Base-by-base conservation (phyloP, 2,113 vertebrate genomes). In the Struthio camelus region DNA sequence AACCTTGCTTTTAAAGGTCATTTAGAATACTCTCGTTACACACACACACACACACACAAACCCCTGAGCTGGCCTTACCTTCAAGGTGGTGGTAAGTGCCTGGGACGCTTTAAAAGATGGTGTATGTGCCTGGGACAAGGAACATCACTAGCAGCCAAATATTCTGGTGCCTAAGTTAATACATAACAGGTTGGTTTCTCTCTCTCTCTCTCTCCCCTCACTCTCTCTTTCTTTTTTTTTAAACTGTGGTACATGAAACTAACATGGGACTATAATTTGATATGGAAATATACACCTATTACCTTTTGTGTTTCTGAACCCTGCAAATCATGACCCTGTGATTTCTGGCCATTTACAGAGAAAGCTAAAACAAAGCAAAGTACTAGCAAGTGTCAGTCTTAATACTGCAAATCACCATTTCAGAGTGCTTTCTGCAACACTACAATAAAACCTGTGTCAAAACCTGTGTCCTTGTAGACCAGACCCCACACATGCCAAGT, bases 11-110 rank as follows among this genome's bases (percentile, higher is more conserved):
- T 97, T 94, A 96, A 98, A 97, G 96, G 95, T 97, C 97, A 98
- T 64, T 97, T 87, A 90, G 94, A 98, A 98, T 97, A 98, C 90
- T 98, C 97, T 93, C 75, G 15, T 97, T 97, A 96, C 96, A 98
- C 94, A 98, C 25, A n/a, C 38, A 96, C 96, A 98, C 94, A 98
- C 25, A n/a, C 38, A 73, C 24, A 76, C 9, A 80, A 48, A 86
- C 36, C 32, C 82, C 67, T 90, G 44, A 59, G 32, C 16, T 58
- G 85, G 64, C 80, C 89, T 79, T 83, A 80, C 5, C 54, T 90
- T 88, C 92, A 76, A 72, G 36, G 76, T 3, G 24, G 30, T 34
- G n/a, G 53, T 13, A 8, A 62, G 92, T 93, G 67, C 44, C 71
- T 86, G 51, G 34, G 71, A 72, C 64, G n/a, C n/a, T n/a, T 32